Base-by-base conservation (phyloP, 2,113 vertebrate species). In the Donacobius atricapilla region DNA sequence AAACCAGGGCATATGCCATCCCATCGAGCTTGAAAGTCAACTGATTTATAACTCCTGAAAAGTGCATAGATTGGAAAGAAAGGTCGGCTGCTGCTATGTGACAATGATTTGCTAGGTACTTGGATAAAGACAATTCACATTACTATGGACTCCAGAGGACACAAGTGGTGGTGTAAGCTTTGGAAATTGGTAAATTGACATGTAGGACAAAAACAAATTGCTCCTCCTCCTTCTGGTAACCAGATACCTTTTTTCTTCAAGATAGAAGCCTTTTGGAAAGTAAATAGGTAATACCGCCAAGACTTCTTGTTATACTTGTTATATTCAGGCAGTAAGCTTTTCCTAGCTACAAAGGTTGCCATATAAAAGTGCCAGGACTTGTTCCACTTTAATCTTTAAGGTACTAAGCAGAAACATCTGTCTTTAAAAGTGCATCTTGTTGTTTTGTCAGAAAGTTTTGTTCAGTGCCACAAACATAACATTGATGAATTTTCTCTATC, bases 1-100 rank as follows among this genome's bases (percentile, higher is more conserved):
- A 97, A 98, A 97, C 97, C 94, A 97, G 97, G 98, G 98, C 98
- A 98, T 98, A 98, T 98, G 98, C 98, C 97, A 97, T 97, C 97
- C 96, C 97, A 97, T 98, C 16, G 87, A 98, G 98, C 98, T 96
- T 97, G 97, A 96, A 98, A 98, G 98, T 97, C 97, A 97, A 85
- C 97, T 98, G 98, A 98, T 98, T 98, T 98, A 98, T 98, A 97
- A 96, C 98, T 98, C 96, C 95, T 94, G 97, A 97, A 97, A 98
- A 98, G 96, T 95, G 95, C 94, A 88, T 72, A 95, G 97, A 98
- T 97, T 96, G 97, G 97, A 98, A 97, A 97, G 98, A 98, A 98
- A 98, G 98, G 98, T 98, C 86, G 93, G 72, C 94, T 78, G 70
- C 95, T 57, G 73, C 96, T 96, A 37, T 78, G 93, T 97, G 97